Percentiles rank a stretch among this genome's conserved stretches.
These are phyloP conservation scores for Heliconius congener DNA, from an alignment of 1,140 invertebrate genomes.

Conservation along the genomic window DNA sequence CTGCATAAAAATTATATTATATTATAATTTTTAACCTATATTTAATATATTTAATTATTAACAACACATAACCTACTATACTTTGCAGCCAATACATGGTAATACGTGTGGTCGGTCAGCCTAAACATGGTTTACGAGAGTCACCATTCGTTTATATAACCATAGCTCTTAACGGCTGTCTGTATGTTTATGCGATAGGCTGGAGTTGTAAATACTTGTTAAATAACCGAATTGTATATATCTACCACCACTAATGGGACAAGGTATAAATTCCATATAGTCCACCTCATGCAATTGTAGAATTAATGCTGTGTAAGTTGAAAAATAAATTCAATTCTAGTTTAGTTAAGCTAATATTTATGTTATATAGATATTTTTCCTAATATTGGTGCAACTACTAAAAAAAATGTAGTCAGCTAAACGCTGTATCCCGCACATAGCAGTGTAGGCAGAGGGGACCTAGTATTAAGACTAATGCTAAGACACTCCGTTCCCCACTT, in stretches of 20 bases:
- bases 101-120: constrained; percentile 17
- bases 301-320: too few relatives aligned
- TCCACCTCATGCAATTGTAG: not conserved
- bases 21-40: not conserved
- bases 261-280: not conserved
- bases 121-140: constrained; percentile 53
- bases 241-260: not conserved
- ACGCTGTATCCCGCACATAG: too few relatives aligned
- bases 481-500: too few relatives aligned
- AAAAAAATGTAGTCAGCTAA: too few relatives aligned
- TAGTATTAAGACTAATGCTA: too few relatives aligned
- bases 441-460: too few relatives aligned
- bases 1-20: too few relatives aligned
- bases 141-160: constrained; percentile 57
- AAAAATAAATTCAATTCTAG: not conserved
- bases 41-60: not conserved
- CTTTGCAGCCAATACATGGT: not conserved
- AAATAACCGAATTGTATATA: constrained; percentile 33
- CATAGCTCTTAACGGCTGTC: constrained; percentile 58
- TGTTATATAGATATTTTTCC: not conserved
- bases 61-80: not conserved
- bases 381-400: too few relatives aligned
- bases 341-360: not conserved
- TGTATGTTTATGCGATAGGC: constrained; percentile 38
- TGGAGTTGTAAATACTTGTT: constrained; percentile 36